A percentile compares a stretch with the other conserved stretches of the same genome.
These are phyloP conservation scores for Drosophila mayri DNA, from an alignment of 1,140 invertebrate species.

Conservation along the genomic window DNA sequence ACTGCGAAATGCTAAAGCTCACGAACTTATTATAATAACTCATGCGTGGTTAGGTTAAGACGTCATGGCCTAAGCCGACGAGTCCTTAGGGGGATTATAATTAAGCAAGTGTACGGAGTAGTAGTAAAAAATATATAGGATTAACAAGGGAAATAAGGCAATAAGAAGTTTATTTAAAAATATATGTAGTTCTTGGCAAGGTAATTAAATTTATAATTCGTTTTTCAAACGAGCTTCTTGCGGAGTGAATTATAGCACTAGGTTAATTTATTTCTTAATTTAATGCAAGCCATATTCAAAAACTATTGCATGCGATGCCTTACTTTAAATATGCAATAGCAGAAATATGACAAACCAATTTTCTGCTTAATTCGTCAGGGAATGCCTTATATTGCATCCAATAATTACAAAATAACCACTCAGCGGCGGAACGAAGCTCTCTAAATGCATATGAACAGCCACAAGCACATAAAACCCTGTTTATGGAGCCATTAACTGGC, in stretches of 20 bases:
- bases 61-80: slow-evolving; percentile 35
- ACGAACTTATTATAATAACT: slow-evolving; percentile 53
- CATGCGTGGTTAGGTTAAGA: slow-evolving; percentile 51
- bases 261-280: neutral
- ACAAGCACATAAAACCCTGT: slow-evolving; percentile 9
- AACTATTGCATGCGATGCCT: neutral
- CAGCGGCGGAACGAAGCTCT: neutral
- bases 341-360: neutral
- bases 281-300: neutral
- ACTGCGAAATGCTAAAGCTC: slow-evolving; percentile 53
- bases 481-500: slow-evolving; percentile 17
- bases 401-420: slow-evolving; percentile 4
- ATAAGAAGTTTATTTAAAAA: slow-evolving; percentile 2
- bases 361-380: neutral
- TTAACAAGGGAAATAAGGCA: slow-evolving; percentile 2
- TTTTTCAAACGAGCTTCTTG: neutral
- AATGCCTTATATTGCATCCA: neutral
- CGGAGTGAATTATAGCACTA: neutral
- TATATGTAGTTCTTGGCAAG: neutral
- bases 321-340: neutral
- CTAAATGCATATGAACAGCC: slow-evolving; percentile 11
- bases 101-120: neutral
- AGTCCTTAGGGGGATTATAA: slow-evolving; percentile 13
- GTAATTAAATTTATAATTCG: neutral
- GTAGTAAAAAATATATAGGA: slow-evolving; percentile 1